A percentile compares a stretch with the other conserved stretches of the same genome.
Evolutionary conservation across 2,888 invertebrate genomes (phyloP).

Genomic region (Platerodrilus igneus): DNA sequence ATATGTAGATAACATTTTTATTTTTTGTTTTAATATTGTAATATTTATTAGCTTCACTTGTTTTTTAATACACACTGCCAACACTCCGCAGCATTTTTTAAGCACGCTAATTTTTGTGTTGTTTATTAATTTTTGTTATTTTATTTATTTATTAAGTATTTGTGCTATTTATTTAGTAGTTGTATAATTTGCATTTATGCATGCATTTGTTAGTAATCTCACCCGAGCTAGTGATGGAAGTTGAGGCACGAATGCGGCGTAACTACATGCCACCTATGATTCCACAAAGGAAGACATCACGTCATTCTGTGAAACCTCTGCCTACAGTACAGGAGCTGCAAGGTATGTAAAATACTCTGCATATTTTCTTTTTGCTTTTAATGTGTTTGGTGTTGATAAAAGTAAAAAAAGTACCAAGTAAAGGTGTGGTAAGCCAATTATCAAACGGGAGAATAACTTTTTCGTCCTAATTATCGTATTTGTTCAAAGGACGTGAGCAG

Average conservation of each 20-base stretch:
- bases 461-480: too few relatives aligned
- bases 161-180: constrained; percentile 33
- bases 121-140: constrained; percentile 26
- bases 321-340: constrained; percentile 72
- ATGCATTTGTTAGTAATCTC: constrained; percentile 68
- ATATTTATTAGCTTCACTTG: too few relatives aligned
- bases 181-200: constrained; percentile 34
- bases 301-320: constrained; percentile 51
- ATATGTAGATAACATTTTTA: too few relatives aligned
- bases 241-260: constrained; percentile 78
- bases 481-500: constrained; percentile 56
- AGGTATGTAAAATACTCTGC: constrained; percentile 52
- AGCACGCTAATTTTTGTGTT: constrained; percentile 25
- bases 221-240: constrained; percentile 83
- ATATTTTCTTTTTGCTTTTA: constrained; percentile 31
- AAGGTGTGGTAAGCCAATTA: too few relatives aligned
- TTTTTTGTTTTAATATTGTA: too few relatives aligned
- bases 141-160: constrained; percentile 30
- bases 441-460: too few relatives aligned
- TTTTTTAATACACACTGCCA: too few relatives aligned
- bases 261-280: constrained; percentile 67
- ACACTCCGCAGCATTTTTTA: too few relatives aligned
- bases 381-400: constrained; percentile 15
- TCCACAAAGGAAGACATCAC: constrained; percentile 55
- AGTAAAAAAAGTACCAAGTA: too few relatives aligned